phyloP scores from a whole-genome alignment of 2,113 vertebrate genomes.

The Callopanchax toddi region DNA sequence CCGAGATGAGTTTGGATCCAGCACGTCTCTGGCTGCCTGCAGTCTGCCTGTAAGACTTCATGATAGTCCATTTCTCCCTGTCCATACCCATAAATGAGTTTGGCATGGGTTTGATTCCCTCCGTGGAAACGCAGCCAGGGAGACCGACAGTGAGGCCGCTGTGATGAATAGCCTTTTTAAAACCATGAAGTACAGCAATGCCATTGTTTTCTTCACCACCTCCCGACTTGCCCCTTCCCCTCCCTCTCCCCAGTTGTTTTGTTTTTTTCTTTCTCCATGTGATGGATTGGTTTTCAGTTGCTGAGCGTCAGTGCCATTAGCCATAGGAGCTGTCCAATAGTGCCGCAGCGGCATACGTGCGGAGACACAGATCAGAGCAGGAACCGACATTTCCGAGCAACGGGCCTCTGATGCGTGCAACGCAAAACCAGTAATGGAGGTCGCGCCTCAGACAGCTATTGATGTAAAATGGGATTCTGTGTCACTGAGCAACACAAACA shows the following conservation, averaged over 20 bases:
- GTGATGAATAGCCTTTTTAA: conserved; percentile 82
- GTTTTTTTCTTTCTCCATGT: conserved; percentile 38
- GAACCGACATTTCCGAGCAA: conserved; percentile 57
- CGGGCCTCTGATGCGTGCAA: conserved; percentile 59
- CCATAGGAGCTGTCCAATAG: conserved; percentile 52
- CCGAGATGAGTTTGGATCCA: neutral
- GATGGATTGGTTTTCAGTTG: conserved; percentile 77
- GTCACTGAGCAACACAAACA: conserved; percentile 46
- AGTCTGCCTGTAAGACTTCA: conserved; percentile 48
- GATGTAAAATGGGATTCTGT: conserved; percentile 61
- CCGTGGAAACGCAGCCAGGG: conserved; percentile 62
- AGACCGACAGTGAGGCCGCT: conserved; percentile 73
- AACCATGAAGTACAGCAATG: conserved; percentile 72
- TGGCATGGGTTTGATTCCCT: conserved; percentile 72
- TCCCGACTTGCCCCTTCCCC: conserved; percentile 23
- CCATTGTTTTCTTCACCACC: conserved; percentile 61
- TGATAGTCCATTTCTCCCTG: conserved; percentile 69
- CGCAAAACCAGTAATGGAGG: conserved; percentile 71
- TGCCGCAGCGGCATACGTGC: conserved; percentile 41
- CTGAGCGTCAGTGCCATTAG: conserved; percentile 76
- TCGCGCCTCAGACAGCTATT: conserved; percentile 59
- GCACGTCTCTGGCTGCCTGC: conserved; percentile 20
- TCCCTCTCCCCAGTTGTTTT: conserved; percentile 1
- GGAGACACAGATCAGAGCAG: conserved; percentile 59
- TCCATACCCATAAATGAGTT: conserved; percentile 66